Percentiles rank a stretch among this genome's conserved stretches.
These are phyloP conservation scores for Poeciliopsis paucimaculata DNA, from an alignment of 2,797 vertebrate genomes.

Conservation along the genomic window DNA sequence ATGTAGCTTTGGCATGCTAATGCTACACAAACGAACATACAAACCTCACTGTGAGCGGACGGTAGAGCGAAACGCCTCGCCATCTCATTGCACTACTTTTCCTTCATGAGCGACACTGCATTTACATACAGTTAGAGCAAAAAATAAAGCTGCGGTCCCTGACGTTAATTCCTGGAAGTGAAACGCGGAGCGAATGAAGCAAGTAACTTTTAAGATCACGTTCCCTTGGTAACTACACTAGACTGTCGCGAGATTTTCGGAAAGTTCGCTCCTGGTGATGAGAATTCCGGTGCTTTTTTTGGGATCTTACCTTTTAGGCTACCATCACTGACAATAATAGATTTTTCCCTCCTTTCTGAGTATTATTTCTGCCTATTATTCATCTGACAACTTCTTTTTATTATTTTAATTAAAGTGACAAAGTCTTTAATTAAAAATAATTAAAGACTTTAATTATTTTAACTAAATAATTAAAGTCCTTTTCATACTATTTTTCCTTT, in stretches of 20 bases:
- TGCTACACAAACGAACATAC: conserved; percentile 30
- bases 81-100: conserved; percentile 8
- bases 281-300: neutral
- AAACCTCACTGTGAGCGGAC: conserved; percentile 31
- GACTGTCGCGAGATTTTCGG: conserved; percentile 74
- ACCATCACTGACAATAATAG: neutral
- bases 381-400: neutral
- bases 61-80: neutral
- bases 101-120: neutral
- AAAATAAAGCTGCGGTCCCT: no score
- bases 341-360: neutral
- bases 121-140: neutral
- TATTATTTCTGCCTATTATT: neutral
- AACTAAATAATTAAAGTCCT: no score
- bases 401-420: neutral
- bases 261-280: neutral
- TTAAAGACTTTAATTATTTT: no score
- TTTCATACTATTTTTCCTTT: no score
- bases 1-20: conserved; percentile 53
- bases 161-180: conserved; percentile 27
- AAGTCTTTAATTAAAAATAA: no score
- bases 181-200: conserved; percentile 6
- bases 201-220: conserved; percentile 69
- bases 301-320: neutral
- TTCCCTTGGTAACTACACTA: conserved; percentile 76